Percentiles rank a stretch among this genome's conserved stretches.
These are phyloP conservation scores for Tinea pellionella DNA, from an alignment of 2,888 invertebrate genomes.

Conservation along the genomic window DNA sequence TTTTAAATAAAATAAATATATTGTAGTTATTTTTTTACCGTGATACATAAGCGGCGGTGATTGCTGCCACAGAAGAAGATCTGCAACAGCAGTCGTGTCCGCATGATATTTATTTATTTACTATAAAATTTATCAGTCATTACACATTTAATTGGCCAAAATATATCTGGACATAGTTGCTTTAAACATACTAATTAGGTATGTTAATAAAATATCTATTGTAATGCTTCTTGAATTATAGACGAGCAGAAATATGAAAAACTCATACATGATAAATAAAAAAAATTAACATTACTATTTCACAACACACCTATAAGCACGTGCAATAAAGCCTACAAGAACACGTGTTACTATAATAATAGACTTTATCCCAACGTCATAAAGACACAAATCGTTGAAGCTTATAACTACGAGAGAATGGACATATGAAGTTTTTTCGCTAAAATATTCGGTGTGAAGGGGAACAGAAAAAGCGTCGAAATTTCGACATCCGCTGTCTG, in stretches of 20 bases:
- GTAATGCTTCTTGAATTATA: neutral
- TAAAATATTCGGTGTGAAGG: slow-evolving; percentile 9
- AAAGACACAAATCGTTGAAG: neutral
- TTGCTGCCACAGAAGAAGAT: too few species aligned
- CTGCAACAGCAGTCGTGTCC: too few species aligned
- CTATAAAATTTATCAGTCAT: too few species aligned
- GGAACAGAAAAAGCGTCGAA: slow-evolving; percentile 10
- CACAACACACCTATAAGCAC: neutral
- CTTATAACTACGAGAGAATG: neutral
- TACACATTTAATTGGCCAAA: too few species aligned
- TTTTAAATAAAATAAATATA: too few species aligned
- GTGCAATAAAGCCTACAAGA: neutral
- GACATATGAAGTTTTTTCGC: neutral
- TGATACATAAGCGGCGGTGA: too few species aligned
- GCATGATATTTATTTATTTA: too few species aligned
- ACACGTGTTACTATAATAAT: neutral
- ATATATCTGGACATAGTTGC: too few species aligned
- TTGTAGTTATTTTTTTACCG: too few species aligned
- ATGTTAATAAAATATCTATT: too few species aligned
- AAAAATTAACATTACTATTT: neutral
- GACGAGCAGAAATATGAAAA: neutral
- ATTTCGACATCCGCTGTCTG: slow-evolving; percentile 21
- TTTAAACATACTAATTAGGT: too few species aligned
- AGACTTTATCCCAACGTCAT: neutral
- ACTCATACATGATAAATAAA: neutral